Conservation (phyloP, 2,113 vertebrate genomes). For the Acinonyx jubatus region DNA sequence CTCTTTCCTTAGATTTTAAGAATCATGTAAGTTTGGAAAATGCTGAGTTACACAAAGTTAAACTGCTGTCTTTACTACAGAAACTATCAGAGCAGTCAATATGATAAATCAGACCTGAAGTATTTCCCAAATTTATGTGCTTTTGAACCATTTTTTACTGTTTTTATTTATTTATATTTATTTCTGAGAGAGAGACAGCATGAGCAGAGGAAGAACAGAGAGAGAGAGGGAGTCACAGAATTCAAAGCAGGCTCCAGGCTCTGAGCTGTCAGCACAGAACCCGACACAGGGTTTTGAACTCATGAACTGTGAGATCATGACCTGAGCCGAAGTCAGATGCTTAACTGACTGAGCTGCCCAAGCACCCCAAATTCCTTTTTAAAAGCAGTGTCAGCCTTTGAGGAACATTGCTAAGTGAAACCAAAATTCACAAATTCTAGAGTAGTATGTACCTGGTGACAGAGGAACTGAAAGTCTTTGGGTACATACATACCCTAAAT, state of each 20-base stretch:
- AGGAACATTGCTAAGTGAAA: slow-evolving; percentile 3
- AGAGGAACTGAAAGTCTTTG: not conserved
- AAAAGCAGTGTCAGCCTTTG: not conserved
- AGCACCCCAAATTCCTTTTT: not conserved
- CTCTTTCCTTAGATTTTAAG: not conserved
- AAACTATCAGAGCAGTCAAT: not conserved
- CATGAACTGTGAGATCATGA: no score
- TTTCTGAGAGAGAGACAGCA: no score
- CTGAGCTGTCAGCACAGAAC: no score
- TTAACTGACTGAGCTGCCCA: no score
- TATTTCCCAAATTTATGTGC: not conserved
- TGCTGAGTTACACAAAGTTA: not conserved
- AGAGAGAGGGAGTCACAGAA: no score
- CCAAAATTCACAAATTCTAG: slow-evolving; percentile 19
- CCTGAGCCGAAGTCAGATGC: no score
- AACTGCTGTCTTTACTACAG: not conserved
- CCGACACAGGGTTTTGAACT: no score
- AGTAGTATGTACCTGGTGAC: not conserved
- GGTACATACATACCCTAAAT: slow-evolving; percentile 5
- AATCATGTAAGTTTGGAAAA: not conserved
- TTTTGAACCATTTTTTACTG: not conserved
- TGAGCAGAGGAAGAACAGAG: no score
- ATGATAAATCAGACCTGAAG: not conserved
- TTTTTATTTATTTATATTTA: no score
- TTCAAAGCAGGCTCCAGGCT: no score